Evolutionary conservation across 2,797 vertebrate species (phyloP).

Genomic region (Lacerta agilis): DNA sequence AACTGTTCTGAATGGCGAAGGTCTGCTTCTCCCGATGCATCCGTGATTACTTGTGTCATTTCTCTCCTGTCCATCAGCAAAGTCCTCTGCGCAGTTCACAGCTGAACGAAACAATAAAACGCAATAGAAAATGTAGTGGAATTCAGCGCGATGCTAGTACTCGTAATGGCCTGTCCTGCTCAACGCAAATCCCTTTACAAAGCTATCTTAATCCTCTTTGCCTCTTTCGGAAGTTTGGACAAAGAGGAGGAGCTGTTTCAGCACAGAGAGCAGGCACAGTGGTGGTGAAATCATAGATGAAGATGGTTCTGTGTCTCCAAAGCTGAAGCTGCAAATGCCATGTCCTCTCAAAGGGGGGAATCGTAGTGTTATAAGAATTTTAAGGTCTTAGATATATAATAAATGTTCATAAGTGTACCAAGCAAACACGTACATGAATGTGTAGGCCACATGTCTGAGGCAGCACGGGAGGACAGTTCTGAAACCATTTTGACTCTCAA

Average conservation of each 20-base stretch:
- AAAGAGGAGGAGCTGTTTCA: background rate
- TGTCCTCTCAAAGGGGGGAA: no score
- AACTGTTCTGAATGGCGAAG: background rate
- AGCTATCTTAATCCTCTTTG: background rate
- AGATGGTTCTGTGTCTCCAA: background rate
- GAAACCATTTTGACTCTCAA: no score
- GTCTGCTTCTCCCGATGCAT: background rate
- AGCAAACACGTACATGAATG: no score
- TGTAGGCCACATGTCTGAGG: no score
- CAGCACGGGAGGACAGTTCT: no score
- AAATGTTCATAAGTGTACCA: no score
- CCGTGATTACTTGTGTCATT: background rate
- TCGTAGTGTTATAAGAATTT: no score
- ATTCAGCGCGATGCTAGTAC: no score
- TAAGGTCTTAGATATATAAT: no score
- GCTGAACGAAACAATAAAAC: background rate
- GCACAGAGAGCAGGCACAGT: background rate
- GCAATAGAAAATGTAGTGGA: background rate
- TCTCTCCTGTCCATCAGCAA: background rate
- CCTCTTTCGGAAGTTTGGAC: background rate
- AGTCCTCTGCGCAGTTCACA: background rate
- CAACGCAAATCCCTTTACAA: background rate
- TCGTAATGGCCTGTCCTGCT: background rate
- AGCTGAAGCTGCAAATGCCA: background rate
- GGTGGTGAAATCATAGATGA: background rate